phyloP scores from a whole-genome alignment of 2,888 invertebrate genomes.

The Rhyacophila evoluta region DNA sequence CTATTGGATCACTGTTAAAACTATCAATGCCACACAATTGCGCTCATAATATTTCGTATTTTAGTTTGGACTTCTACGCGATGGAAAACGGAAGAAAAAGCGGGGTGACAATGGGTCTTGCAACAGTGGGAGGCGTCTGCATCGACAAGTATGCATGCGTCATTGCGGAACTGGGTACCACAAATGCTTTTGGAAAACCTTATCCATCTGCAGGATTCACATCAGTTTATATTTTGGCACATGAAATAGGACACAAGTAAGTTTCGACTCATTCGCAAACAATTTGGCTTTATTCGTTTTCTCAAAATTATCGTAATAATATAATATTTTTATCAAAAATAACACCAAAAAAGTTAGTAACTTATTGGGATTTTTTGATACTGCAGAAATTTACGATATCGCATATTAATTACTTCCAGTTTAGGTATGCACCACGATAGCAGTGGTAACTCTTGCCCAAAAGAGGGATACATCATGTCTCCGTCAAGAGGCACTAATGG shows the following conservation, averaged over 20 bases:
- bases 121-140: conserved; percentile 84
- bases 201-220: conserved; percentile 88
- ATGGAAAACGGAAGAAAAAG: conserved; percentile 77
- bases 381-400: not conserved
- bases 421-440: conserved; percentile 87
- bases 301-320: no score
- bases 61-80: conserved; percentile 79
- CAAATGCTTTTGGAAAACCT: conserved; percentile 79
- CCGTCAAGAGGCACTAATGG: conserved; percentile 82
- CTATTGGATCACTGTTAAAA: no score
- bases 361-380: not conserved
- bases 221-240: conserved; percentile 84
- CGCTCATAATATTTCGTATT: no score
- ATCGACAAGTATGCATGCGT: conserved; percentile 79
- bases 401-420: conserved; percentile 61
- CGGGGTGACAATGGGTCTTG: conserved; percentile 84
- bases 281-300: no score
- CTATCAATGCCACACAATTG: no score
- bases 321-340: no score
- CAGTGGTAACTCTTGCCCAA: conserved; percentile 77
- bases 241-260: conserved; percentile 89
- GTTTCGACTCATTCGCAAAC: no score
- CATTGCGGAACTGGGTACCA: conserved; percentile 82
- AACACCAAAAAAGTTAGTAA: no score
- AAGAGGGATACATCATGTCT: conserved; percentile 86